Base-by-base conservation (phyloP, 2,113 vertebrate genomes). In the Microcebus jonahi region DNA sequence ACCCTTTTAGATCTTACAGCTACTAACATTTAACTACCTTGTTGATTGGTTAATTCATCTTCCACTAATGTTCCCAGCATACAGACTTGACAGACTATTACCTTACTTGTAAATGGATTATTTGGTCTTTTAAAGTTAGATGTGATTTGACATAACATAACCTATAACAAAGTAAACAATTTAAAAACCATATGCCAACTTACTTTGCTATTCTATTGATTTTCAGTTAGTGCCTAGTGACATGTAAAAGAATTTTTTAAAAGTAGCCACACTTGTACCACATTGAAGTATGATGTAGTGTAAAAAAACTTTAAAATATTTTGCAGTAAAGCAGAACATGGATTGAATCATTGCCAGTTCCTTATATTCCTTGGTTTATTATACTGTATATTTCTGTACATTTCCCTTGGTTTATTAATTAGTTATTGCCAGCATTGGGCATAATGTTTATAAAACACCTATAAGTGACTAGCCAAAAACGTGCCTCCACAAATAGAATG, bases 1-100 rank as follows among this genome's bases (percentile, higher is more conserved):
- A 97, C 95, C 7, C 63, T 98, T 90, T 36, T 70, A 87, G 42
- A 42, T 97, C 70, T 94, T 94, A 91, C 21, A 95, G 45, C 21
- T 17, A 80, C 86, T 94, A 84, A 97, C 61, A 5, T 97, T 98
- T 97, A 97, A 97, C 96, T 96, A 97, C 85, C 7, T 97, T 87
- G 96, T 75, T 96, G 97, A 97, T 97, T 93, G 93, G 96, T 91
- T 97, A 97, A 97, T 96, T 80, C 27, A 83, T 97, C 42, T 98
- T 97, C 89, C 86, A 61, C 90, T 80, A 92, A 96, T 97, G 48
- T 92, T 98, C 50, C 50, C 23, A 92, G 61, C 71, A 95, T 96
- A 94, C 85, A 90, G 42, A 90, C 83, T 95, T 97, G 81, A 97
- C 75, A 97, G 84, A 45, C 87, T 93, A 82, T 97, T 97, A 97